Conservation (phyloP, 2,888 invertebrate genomes). For the Drosophila eohydei region DNA sequence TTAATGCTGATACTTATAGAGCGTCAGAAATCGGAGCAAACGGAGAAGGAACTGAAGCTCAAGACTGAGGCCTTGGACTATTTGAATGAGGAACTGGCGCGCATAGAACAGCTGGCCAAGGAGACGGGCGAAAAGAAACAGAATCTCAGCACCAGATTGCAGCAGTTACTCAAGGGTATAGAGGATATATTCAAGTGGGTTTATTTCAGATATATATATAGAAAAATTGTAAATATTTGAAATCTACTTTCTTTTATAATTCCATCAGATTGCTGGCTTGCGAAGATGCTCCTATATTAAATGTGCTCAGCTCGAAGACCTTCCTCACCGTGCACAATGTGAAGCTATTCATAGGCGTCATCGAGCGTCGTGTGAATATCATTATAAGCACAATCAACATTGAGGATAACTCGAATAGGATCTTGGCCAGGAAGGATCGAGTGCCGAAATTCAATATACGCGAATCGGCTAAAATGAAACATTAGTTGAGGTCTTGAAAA, state of each 20-base stretch:
- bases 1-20: slow-evolving; percentile 54
- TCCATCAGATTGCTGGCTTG: slow-evolving; percentile 88
- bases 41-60: slow-evolving; percentile 79
- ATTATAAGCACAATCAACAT: slow-evolving; percentile 81
- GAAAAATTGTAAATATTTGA: not conserved
- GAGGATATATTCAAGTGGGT: slow-evolving; percentile 85
- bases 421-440: slow-evolving; percentile 83
- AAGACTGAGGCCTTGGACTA: slow-evolving; percentile 83
- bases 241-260: not conserved
- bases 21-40: slow-evolving; percentile 81
- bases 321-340: slow-evolving; percentile 91
- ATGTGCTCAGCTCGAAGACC: slow-evolving; percentile 90
- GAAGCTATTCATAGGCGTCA: slow-evolving; percentile 91
- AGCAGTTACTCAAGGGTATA: slow-evolving; percentile 86
- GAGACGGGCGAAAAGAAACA: slow-evolving; percentile 78
- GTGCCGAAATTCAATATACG: slow-evolving; percentile 85
- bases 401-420: slow-evolving; percentile 82
- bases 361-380: slow-evolving; percentile 89
- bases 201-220: not conserved
- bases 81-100: slow-evolving; percentile 67
- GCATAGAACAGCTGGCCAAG: slow-evolving; percentile 75
- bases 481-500: slow-evolving; percentile 37
- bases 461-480: slow-evolving; percentile 82
- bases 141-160: slow-evolving; percentile 72
- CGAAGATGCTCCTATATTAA: slow-evolving; percentile 89